Evolutionary conservation across 2,113 vertebrate genomes (phyloP), one percentile per base, ranked within the genome.

Genomic region (Lutjanus erythropterus): DNA sequence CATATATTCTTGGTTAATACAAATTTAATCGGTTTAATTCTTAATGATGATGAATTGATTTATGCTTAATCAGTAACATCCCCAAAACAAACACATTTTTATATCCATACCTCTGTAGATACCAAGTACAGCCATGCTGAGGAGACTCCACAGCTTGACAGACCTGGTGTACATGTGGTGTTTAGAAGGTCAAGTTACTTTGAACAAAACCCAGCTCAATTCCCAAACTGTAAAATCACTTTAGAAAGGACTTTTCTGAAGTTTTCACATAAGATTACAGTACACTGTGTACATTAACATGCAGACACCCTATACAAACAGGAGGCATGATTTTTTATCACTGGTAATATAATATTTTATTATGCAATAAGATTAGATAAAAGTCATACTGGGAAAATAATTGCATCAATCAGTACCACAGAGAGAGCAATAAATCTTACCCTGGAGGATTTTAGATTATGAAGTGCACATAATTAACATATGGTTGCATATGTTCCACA

Each of bases 321-420:
- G 23, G 1, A 52, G 46, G 35, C 16, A 35, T n/a, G n/a, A n/a
- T n/a, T 39, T 5, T 2, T 16, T 16, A 53, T 41, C 14, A 0
- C 21, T 11, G 33, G 56, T 25, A 25, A 39, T 50, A 27, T 15
- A 8, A 64, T n/a, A 6, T 18, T 39, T 29, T 21, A 37, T 37
- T 5, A 37, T 29, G n/a, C 27, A 62, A 19, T 44, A 21, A 71
- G n/a, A 79, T 64, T 12, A 56, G 29, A 71, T 65, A 44, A 33
- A 35, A 42, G 44, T 18, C 29, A 15, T 46, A 5, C 37, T 6
- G n/a, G 10, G 56, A 31, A 31, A 61, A 70, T 6, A 33, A 9
- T 29, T 21, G 0, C 16, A 7, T 33, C 3, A 41, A 12, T 19
- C 19, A 25, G 46, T 19, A 9, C 10, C 10, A 23, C 8, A 50